Evolutionary conservation across 1,140 invertebrate genomes (phyloP), one percentile per base, ranked within the genome.

Genomic region (Drosophila kepulauana): DNA sequence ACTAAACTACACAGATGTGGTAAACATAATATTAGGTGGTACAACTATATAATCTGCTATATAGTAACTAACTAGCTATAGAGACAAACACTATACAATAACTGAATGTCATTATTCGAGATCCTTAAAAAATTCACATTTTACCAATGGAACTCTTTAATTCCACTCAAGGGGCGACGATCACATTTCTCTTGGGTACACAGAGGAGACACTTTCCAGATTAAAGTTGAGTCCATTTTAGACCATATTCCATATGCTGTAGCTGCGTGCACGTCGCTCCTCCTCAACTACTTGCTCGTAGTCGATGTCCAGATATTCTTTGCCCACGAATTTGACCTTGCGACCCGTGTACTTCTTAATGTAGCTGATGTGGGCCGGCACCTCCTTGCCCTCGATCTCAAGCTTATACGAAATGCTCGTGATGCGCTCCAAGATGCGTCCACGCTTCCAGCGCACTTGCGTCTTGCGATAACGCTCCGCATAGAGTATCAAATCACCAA

Each of bases 181-280:
- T 74, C 65, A 75, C 75, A 78, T 33, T 72, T 41, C 41, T 13
- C 51, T 58, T 15, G 58, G 46, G 33, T 33, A 33, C 33, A 82
- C 64, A 75, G 7, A 57, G 10, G 10, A 41, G 20, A 8, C 30
- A 54, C n/a, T 57, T 8, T 38, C 35, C 35, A 38, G 35, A 6
- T 5, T 11, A n/a, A 51, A 28, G 7, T 66, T 68, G 49, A 49
- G 57, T 46, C 11, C 1, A n/a, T 13, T 46, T 66, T 76, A 90
- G 63, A 91, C 91, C 81, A 91, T 91, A 75, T 91, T 92, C 91
- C 91, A 92, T 86, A 92, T 92, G 80, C 91, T 92, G 58, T 92
- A 92, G 56, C 80, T 84, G 59, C 86, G 91, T 52, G 88, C 85
- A 25, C 78, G 78, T 58, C 84, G 78, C 77, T 92, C 91, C 64